Evolutionary conservation across 2,113 vertebrate species (phyloP).

Genomic region (Thermophis baileyi): DNA sequence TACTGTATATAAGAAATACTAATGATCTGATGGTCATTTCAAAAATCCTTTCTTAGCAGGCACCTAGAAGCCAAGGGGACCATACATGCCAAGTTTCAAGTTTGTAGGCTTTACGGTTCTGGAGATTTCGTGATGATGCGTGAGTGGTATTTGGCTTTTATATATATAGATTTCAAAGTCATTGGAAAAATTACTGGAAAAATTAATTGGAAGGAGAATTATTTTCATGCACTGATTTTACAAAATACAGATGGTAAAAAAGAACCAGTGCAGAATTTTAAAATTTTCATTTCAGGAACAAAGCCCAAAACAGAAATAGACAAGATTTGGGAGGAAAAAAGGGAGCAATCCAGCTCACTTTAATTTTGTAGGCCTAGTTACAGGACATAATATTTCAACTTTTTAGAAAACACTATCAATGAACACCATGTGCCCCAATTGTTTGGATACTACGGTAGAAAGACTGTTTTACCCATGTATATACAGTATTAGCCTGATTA

Average conservation of each 20-base stretch:
- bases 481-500: neutral
- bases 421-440: neutral
- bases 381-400: neutral
- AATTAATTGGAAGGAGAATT: neutral
- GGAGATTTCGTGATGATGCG: too few relatives aligned
- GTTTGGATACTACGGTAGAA: neutral
- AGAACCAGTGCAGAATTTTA: neutral
- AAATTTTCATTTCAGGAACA: neutral
- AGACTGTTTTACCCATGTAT: neutral
- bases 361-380: neutral
- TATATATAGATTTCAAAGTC: too few relatives aligned
- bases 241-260: neutral
- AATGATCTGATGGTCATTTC: too few relatives aligned
- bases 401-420: neutral
- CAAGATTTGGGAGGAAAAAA: neutral
- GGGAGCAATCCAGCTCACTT: neutral
- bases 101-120: too few relatives aligned
- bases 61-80: too few relatives aligned
- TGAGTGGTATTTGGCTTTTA: too few relatives aligned
- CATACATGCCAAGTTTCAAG: too few relatives aligned
- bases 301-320: neutral
- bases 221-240: neutral
- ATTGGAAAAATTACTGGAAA: neutral
- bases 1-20: too few relatives aligned
- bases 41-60: too few relatives aligned